Conservation (phyloP, 2,797 vertebrate genomes). For the Anabas testudineus region DNA sequence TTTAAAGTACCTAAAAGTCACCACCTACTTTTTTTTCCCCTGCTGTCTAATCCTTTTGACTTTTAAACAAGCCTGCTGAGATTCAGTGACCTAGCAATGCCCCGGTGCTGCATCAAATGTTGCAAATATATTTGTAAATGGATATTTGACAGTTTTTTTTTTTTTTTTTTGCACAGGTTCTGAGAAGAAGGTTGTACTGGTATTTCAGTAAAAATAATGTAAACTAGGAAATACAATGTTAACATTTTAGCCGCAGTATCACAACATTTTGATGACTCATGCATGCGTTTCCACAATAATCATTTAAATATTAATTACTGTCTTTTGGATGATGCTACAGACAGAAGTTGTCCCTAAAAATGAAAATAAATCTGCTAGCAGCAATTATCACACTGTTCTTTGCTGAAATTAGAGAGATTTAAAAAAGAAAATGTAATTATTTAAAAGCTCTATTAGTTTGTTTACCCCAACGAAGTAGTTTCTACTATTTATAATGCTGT, state of each 20-base stretch:
- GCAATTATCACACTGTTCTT: too few species aligned
- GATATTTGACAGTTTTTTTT: constrained; percentile 3
- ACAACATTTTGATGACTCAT: not conserved
- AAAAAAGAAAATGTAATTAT: too few species aligned
- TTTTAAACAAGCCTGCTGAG: constrained; percentile 45
- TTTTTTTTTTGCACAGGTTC: not conserved
- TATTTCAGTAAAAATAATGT: constrained; percentile 2
- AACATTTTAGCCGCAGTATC: not conserved
- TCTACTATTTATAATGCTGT: too few species aligned
- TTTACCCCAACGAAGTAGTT: too few species aligned
- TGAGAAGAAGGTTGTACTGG: not conserved
- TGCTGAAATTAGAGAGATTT: too few species aligned
- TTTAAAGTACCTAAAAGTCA: constrained; percentile 18
- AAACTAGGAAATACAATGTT: not conserved
- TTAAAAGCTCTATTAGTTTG: too few species aligned
- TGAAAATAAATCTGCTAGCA: too few species aligned
- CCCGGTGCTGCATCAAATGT: constrained; percentile 14
- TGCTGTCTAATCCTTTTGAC: constrained; percentile 34
- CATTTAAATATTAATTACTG: too few species aligned
- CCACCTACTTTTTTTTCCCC: not conserved
- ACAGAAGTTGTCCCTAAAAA: too few species aligned
- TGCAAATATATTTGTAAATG: not conserved
- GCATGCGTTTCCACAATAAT: too few species aligned
- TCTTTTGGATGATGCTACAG: too few species aligned
- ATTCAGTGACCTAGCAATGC: constrained; percentile 42